Evolutionary conservation across 1,140 invertebrate genomes (phyloP), one percentile per base, ranked within the genome.

Genomic region (Diprion similis): DNA sequence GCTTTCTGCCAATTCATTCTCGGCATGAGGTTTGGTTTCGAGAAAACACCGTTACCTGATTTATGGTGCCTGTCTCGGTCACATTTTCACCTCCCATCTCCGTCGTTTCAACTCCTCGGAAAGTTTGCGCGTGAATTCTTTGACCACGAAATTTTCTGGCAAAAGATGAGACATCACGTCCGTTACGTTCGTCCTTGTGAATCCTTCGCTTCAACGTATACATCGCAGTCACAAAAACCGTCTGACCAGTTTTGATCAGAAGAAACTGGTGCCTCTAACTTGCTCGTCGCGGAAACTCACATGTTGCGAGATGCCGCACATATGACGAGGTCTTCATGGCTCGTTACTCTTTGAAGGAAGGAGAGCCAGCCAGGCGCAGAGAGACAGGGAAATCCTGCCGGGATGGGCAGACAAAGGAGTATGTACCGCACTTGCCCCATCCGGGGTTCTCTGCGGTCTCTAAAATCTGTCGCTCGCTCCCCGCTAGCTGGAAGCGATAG

Each of bases 321-420:
- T 84, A 82, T 81, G 83, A 84, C 80, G 77, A 66, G 80, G 78
- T 81, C 79, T 84, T 80, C 77, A 84, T 71, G 83, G 83, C 79
- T 84, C 82, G 82, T 84, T 84, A 78, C 74, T 46, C 80, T 74
- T 47, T 70, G 75, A 78, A 76, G 75, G 77, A n/a, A n/a, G n/a
- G n/a, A n/a, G n/a, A n/a, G n/a, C n/a, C n/a, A n/a, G n/a, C n/a
- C n/a, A n/a, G n/a, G n/a, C n/a, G n/a, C n/a, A n/a, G n/a, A n/a
- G n/a, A 19, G 72, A 73, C 73, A 66, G 73, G 78, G 67, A 67
- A 64, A 67, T 72, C 66, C 59, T 67, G 67, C 71, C 68, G 68
- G 67, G 66, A 51, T 24, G 69, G 48, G n/a, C 59, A n/a, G 67
- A 68, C 59, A 24, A 68, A 13, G 17, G 46, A 70, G 48, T 18